These are phyloP conservation scores for Hystrix cristata DNA, from an alignment of 2,113 vertebrate genomes.

Conservation along the genomic window DNA sequence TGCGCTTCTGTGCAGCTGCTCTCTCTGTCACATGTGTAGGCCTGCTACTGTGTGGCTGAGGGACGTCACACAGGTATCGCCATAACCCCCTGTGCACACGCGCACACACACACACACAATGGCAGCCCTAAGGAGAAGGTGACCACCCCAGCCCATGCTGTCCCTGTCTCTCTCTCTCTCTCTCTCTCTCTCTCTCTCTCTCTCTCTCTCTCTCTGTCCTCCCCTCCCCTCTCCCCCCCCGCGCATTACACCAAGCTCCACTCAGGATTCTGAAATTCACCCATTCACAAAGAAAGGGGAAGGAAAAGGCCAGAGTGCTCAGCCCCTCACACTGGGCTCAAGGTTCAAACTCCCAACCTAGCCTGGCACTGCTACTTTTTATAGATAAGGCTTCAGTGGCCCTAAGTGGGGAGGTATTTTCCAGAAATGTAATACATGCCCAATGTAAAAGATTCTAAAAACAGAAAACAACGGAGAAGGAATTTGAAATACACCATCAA, in stretches of 20 bases:
- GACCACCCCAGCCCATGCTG: not conserved
- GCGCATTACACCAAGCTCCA: not conserved
- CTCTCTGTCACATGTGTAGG: not conserved
- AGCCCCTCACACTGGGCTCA: not conserved
- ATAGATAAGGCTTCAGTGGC: not conserved
- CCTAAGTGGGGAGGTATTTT: not conserved
- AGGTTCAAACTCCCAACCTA: not conserved
- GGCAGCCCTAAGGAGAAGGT: not conserved
- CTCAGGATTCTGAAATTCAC: conserved; percentile 7
- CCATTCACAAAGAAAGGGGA: not conserved
- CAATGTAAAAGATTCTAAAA: conserved; percentile 25
- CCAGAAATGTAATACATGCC: not conserved
- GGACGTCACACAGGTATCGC: too few relatives aligned
- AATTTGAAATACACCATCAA: conserved; percentile 29
- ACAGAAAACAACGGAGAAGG: not conserved
- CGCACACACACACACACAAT: not conserved
- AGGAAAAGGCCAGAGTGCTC: not conserved
- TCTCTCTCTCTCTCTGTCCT: too few relatives aligned
- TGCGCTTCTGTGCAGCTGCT: not conserved
- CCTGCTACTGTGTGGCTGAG: not conserved
- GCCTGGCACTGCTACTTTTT: not conserved
- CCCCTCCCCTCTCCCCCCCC: too few relatives aligned
- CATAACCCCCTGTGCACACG: not conserved
- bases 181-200: too few relatives aligned
- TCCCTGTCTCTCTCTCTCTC: too few relatives aligned